phyloP scores from a whole-genome alignment of 35 echinoderm and acorn worm genomes.

The Heliocidaris tuberculata region DNA sequence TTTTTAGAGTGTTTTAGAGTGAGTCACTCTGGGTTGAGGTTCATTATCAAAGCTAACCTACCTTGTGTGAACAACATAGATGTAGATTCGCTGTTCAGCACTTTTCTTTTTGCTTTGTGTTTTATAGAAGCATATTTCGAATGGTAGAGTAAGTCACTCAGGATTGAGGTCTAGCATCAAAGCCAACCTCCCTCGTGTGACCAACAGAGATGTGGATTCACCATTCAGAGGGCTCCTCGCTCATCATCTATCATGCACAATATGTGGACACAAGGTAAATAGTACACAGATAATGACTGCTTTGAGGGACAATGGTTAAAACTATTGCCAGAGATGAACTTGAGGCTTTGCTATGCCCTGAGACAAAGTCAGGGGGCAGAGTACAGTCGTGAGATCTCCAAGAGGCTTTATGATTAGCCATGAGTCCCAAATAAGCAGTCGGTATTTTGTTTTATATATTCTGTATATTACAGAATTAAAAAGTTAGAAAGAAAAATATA shows the following conservation, averaged over 20 bases:
- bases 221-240: slow-evolving; percentile 89
- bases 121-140: slow-evolving; percentile 43
- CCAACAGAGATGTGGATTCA: slow-evolving; percentile 65
- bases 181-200: slow-evolving; percentile 64
- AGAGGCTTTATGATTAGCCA: background rate
- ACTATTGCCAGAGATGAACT: too few relatives aligned
- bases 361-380: background rate
- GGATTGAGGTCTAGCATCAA: slow-evolving; percentile 74
- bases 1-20: too few relatives aligned
- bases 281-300: background rate
- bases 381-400: background rate
- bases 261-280: slow-evolving; percentile 87
- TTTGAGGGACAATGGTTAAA: background rate
- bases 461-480: too few relatives aligned
- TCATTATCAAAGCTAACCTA: too few relatives aligned
- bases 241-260: slow-evolving; percentile 87
- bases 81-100: background rate
- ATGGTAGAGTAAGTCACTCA: slow-evolving; percentile 61
- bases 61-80: too few relatives aligned
- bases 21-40: too few relatives aligned
- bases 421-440: too few relatives aligned
- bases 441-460: too few relatives aligned
- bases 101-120: background rate
- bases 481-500: too few relatives aligned
- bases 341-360: too few relatives aligned